Base-by-base conservation (phyloP, 2,888 invertebrate species). In the Rambutsinella grinnellia region DNA sequence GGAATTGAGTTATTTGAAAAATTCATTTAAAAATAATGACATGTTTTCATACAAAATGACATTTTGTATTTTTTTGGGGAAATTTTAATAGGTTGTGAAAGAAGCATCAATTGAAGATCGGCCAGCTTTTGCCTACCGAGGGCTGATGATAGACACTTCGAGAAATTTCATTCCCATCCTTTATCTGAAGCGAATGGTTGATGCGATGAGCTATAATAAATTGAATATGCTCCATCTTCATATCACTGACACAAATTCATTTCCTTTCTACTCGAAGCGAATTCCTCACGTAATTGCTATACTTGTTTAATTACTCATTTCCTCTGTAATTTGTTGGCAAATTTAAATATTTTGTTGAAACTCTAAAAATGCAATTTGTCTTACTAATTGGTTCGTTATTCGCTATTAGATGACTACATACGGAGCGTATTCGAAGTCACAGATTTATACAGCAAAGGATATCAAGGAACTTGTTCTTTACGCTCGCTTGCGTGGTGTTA, bases 181-280 rank as follows among this genome's bases (percentile, higher is more conserved):
- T 10, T 89, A 90, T 53, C 91, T 95, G 15, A 90, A 91, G 83
- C 90, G 89, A 79, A 93, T 93, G 67, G 88, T 96, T 79, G 93
- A 96, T 84, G 96, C 91, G 0, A 94, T 97, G 93, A 92, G 93
- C 0, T 90, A 93, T 15, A 92, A 92, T 58, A 97, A 97, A 87
- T 72, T 89, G 85, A 89, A 89, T 82, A 88, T 89, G 6, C 85
- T 89, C 68, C 89, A 89, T 82, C 84, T 67, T n/a, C 74, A 74
- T 23, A 65, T 84, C 6, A 82, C 84, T 0, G 89, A 89, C 83
- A 88, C 89, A 63, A 88, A 88, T 79, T 88, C 89, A 0, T 89
- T 89, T 82, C 89, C 89, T 1, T 89, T 88, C 83, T 88, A 88
- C 80, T 84, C 85, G 47, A 85, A 85, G 23, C 87, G 84, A 44